phyloP scores from a whole-genome alignment of 2,113 vertebrate genomes.

The Ictidomys tridecemlineatus region DNA sequence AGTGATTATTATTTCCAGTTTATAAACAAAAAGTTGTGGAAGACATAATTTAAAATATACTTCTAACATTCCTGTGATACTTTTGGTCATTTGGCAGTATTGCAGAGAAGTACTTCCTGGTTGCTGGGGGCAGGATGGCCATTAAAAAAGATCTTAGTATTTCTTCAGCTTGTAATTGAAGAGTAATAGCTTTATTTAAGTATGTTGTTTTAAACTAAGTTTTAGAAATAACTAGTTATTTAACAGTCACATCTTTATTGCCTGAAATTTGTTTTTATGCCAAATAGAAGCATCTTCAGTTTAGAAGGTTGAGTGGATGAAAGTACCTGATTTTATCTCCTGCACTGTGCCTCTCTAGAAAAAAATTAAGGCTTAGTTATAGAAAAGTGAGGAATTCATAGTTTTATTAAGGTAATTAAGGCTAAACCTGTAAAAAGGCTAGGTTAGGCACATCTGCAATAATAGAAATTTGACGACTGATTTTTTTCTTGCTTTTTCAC shows the following conservation, averaged over 20 bases:
- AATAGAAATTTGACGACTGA: background rate
- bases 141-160: background rate
- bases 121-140: background rate
- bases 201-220: background rate
- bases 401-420: background rate
- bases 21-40: background rate
- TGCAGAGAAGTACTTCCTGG: background rate
- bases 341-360: background rate
- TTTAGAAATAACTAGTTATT: constrained; percentile 47
- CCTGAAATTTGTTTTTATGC: constrained; percentile 1
- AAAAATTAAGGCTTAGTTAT: background rate
- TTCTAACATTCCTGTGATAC: background rate
- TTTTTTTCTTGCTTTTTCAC: background rate
- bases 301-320: background rate
- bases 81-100: background rate
- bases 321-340: background rate
- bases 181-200: background rate
- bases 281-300: background rate
- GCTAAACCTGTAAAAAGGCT: background rate
- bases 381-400: background rate
- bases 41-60: background rate
- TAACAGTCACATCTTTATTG: background rate
- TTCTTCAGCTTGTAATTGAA: constrained; percentile 25
- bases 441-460: background rate
- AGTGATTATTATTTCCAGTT: background rate